Evolutionary conservation across 2,888 invertebrate species (phyloP).

Genomic region (Beris morrisii): DNA sequence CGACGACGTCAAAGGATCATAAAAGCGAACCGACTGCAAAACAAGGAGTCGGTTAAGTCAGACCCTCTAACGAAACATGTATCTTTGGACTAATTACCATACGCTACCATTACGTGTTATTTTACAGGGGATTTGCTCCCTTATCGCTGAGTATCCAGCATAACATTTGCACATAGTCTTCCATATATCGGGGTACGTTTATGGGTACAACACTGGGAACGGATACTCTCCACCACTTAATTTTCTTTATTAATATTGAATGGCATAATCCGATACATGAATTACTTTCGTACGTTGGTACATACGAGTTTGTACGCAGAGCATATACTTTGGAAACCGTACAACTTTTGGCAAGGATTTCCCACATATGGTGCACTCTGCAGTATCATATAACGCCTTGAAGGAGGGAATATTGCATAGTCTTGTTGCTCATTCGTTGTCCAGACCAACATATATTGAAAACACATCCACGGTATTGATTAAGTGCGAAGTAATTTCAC

Average conservation of each 20-base stretch:
- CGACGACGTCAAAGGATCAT: slow-evolving; percentile 17
- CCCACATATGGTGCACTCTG: too few species aligned
- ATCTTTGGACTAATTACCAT: slow-evolving; percentile 28
- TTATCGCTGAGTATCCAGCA: slow-evolving; percentile 13
- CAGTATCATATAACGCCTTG: too few species aligned
- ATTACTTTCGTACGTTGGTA: neutral
- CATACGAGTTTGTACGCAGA: too few species aligned
- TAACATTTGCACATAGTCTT: slow-evolving; percentile 16
- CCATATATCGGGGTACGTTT: slow-evolving; percentile 4
- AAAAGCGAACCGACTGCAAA: slow-evolving; percentile 18
- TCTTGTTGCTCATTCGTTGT: too few species aligned
- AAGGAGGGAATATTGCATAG: too few species aligned
- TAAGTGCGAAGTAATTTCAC: too few species aligned
- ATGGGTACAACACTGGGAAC: neutral
- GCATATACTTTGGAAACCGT: too few species aligned
- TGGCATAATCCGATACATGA: slow-evolving; percentile 23
- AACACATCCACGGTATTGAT: too few species aligned
- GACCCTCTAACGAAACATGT: slow-evolving; percentile 12
- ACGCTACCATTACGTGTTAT: neutral
- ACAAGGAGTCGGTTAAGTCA: slow-evolving; percentile 11
- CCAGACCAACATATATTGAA: too few species aligned
- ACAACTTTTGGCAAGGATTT: too few species aligned
- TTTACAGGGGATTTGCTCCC: slow-evolving; percentile 11
- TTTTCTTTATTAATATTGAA: slow-evolving; percentile 29
- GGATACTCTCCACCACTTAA: slow-evolving; percentile 6